Conservation (phyloP, 2,113 vertebrate species). For the Xenopus tropicalis region UCB_Xtro_10.0 CM004447.2:48652501-48653000, state of each 20-base stretch:
- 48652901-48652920: constrained; percentile 84
- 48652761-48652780: constrained; percentile 77
- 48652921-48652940: constrained; percentile 94
- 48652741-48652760: background rate
- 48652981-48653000: too few relatives aligned
- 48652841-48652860: constrained; percentile 85
- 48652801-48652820: constrained; percentile 88
- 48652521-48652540: constrained; percentile 80
- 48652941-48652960: constrained; percentile 46
- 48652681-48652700: too few relatives aligned
- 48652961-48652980: too few relatives aligned
- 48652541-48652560: constrained; percentile 84
- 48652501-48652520: constrained; percentile 80
- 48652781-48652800: constrained; percentile 92
- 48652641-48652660: too few relatives aligned
- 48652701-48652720: too few relatives aligned
- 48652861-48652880: constrained; percentile 79
- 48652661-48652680: too few relatives aligned
- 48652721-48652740: too few relatives aligned
- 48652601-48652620: too few relatives aligned
- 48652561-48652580: constrained; percentile 86
- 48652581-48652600: constrained; percentile 78
- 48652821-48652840: constrained; percentile 90
- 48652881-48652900: constrained; percentile 85
- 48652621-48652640: too few relatives aligned